These are phyloP conservation scores for Hypomecis punctinalis DNA, from an alignment of 2,888 invertebrate species.

Conservation along the genomic window DNA sequence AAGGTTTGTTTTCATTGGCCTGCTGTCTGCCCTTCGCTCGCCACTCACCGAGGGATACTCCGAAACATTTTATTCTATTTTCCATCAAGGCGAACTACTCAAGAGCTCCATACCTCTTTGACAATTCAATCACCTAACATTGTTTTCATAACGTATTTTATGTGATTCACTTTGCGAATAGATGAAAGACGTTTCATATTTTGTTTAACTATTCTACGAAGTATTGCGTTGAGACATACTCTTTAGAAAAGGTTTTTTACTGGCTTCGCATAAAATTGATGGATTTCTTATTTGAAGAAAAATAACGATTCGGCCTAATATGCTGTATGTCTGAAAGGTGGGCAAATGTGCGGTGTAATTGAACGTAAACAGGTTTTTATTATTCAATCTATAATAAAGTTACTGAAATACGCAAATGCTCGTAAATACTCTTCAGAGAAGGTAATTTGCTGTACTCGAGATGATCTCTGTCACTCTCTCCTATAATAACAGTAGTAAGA, in stretches of 20 bases:
- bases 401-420: neutral
- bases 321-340: too few relatives aligned
- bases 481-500: too few relatives aligned
- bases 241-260: neutral
- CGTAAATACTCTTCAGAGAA: slow-evolving; percentile 3
- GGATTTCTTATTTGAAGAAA: slow-evolving; percentile 13
- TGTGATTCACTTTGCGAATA: neutral
- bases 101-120: neutral
- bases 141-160: neutral
- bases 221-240: too few relatives aligned
- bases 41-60: neutral
- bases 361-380: slow-evolving; percentile 18
- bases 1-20: slow-evolving; percentile 24
- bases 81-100: slow-evolving; percentile 5
- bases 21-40: slow-evolving; percentile 9
- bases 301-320: too few relatives aligned
- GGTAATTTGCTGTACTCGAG: too few relatives aligned
- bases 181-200: neutral
- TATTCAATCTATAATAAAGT: neutral
- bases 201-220: too few relatives aligned
- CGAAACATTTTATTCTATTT: slow-evolving; percentile 2
- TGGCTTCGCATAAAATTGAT: neutral
- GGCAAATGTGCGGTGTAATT: slow-evolving; percentile 20
- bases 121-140: neutral
- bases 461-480: too few relatives aligned